Evolutionary conservation across 2,797 vertebrate genomes (phyloP).

Genomic region (Poeciliopsis paucimaculata): DNA sequence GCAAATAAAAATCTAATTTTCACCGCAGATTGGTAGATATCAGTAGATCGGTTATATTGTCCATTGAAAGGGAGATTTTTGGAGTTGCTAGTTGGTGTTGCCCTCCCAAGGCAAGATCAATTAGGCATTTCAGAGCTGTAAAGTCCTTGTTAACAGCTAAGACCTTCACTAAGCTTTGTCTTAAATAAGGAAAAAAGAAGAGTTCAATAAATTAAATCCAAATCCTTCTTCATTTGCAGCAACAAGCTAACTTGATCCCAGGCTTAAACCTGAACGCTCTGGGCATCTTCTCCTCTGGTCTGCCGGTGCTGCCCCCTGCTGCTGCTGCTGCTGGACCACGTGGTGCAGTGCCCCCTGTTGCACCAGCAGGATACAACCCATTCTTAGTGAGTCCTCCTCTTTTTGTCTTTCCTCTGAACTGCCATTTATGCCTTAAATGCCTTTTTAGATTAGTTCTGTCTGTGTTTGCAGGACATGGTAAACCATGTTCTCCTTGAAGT

Average conservation of each 20-base stretch:
- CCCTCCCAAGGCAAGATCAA: background rate
- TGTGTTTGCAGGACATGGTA: constrained; percentile 5
- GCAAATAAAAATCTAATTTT: background rate
- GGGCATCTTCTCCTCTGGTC: constrained; percentile 93
- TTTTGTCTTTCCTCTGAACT: background rate
- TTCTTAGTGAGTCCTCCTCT: constrained; percentile 85
- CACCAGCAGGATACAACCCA: constrained; percentile 85
- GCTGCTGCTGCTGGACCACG: constrained; percentile 82
- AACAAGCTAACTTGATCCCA: constrained; percentile 94
- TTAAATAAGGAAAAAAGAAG: background rate
- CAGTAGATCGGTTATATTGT: background rate
- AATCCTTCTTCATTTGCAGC: constrained; percentile 71
- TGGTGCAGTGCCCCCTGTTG: constrained; percentile 75
- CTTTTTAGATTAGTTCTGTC: constrained; percentile 8
- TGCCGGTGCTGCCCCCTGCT: constrained; percentile 83
- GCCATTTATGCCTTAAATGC: constrained; percentile 10
- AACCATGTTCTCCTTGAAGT: constrained; percentile 35
- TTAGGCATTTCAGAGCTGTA: background rate
- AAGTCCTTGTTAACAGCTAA: background rate
- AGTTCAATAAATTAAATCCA: accelerated
- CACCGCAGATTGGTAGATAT: background rate
- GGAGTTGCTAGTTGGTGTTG: background rate
- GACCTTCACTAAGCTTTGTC: background rate
- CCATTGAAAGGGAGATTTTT: background rate
- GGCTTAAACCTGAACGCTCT: constrained; percentile 93